phyloP scores from a whole-genome alignment of 2,888 invertebrate species.

The Spisula solida region DNA sequence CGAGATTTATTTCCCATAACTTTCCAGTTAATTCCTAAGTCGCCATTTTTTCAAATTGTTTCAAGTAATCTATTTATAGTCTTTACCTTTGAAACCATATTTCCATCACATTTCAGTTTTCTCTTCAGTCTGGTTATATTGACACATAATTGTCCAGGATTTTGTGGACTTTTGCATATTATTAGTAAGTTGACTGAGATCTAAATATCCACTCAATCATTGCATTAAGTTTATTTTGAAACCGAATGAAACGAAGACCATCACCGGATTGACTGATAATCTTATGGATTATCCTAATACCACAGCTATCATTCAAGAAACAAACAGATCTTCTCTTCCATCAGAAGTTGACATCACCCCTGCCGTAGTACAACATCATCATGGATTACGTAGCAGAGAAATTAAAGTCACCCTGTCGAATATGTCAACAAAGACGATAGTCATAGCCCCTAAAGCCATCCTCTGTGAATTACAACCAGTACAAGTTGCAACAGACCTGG shows the following conservation, averaged over 20 bases:
- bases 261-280: slow-evolving; percentile 37
- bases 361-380: slow-evolving; percentile 30
- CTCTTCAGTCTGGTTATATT: too few relatives aligned
- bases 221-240: slow-evolving; percentile 6
- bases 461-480: slow-evolving; percentile 56
- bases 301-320: slow-evolving; percentile 30
- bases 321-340: background rate
- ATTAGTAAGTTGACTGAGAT: too few relatives aligned
- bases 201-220: background rate
- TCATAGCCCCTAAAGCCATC: slow-evolving; percentile 28
- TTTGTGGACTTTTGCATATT: too few relatives aligned
- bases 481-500: slow-evolving; percentile 23
- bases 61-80: too few relatives aligned
- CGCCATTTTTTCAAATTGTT: too few relatives aligned
- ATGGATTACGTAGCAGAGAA: too few relatives aligned
- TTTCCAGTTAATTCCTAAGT: too few relatives aligned
- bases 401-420: slow-evolving; percentile 27
- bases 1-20: too few relatives aligned
- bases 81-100: too few relatives aligned
- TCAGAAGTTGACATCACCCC: slow-evolving; percentile 38
- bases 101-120: too few relatives aligned
- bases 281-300: slow-evolving; percentile 11
- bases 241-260: slow-evolving; percentile 15
- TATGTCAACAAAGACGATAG: slow-evolving; percentile 35
- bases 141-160: too few relatives aligned